These are phyloP conservation scores for Propsilocerus akamusi DNA, from an alignment of 1,140 invertebrate genomes.

Conservation along the genomic window DNA sequence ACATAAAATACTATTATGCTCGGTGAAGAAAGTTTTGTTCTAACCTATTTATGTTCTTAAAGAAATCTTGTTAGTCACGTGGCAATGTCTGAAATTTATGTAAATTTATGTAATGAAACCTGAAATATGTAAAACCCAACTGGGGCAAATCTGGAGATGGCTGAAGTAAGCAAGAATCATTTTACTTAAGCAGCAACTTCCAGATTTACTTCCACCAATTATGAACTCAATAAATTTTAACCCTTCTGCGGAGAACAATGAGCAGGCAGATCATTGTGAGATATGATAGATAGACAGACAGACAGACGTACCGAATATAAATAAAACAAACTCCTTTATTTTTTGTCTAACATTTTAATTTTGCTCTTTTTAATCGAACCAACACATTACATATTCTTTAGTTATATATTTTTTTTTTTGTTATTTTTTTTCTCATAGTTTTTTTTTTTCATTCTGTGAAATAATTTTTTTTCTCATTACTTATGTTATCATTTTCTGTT, in stretches of 20 bases:
- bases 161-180: too few species aligned
- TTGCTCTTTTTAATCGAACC: conserved; percentile 4
- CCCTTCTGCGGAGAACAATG: neutral
- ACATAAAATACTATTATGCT: too few species aligned
- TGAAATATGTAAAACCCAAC: too few species aligned
- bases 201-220: too few species aligned
- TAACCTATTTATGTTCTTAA: too few species aligned
- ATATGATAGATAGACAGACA: neutral
- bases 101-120: too few species aligned
- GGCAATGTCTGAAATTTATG: too few species aligned
- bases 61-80: too few species aligned
- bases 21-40: too few species aligned
- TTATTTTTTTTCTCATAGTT: conserved; percentile 1
- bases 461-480: neutral
- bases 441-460: conserved; percentile 1
- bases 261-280: neutral
- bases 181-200: too few species aligned
- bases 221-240: neutral
- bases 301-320: neutral
- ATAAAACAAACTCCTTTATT: neutral
- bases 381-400: conserved; percentile 4
- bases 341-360: conserved; percentile 4
- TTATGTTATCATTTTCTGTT: neutral
- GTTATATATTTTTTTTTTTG: conserved; percentile 4
- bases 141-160: too few species aligned